phyloP scores from a whole-genome alignment of 2,113 vertebrate genomes.

The Oriolus oriolus region DNA sequence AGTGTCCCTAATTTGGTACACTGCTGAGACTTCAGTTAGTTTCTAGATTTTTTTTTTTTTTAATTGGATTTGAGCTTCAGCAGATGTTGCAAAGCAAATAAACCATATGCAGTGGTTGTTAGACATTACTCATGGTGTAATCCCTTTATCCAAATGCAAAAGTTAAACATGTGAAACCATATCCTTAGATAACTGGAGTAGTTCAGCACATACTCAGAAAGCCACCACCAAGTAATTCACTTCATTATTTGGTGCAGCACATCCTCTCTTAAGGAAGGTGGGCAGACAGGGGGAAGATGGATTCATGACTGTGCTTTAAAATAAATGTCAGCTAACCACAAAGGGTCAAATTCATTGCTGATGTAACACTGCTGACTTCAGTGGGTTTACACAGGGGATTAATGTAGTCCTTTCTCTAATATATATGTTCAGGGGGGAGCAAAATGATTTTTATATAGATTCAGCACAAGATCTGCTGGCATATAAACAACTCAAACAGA shows the following conservation, averaged over 20 bases:
- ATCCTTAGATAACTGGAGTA: constrained; percentile 22
- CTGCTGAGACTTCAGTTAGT: not conserved
- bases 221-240: not conserved
- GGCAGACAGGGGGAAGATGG: not conserved
- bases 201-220: not conserved
- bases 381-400: constrained; percentile 4
- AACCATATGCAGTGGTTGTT: not conserved
- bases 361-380: not conserved
- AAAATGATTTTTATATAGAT: not conserved
- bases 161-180: constrained; percentile 54
- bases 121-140: constrained; percentile 61
- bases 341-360: not conserved
- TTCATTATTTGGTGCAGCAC: not conserved
- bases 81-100: constrained; percentile 66
- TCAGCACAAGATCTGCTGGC: constrained; percentile 61
- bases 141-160: constrained; percentile 59
- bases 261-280: not conserved
- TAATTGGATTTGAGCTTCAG: constrained; percentile 53
- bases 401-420: not conserved
- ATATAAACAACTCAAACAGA: constrained; percentile 72
- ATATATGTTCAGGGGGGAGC: not conserved
- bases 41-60: not conserved
- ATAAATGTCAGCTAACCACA: not conserved
- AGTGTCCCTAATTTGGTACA: not conserved
- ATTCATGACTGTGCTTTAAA: not conserved